Evolutionary conservation across 2,888 invertebrate genomes (phyloP).

Genomic region (Cloeon dipterum): DNA sequence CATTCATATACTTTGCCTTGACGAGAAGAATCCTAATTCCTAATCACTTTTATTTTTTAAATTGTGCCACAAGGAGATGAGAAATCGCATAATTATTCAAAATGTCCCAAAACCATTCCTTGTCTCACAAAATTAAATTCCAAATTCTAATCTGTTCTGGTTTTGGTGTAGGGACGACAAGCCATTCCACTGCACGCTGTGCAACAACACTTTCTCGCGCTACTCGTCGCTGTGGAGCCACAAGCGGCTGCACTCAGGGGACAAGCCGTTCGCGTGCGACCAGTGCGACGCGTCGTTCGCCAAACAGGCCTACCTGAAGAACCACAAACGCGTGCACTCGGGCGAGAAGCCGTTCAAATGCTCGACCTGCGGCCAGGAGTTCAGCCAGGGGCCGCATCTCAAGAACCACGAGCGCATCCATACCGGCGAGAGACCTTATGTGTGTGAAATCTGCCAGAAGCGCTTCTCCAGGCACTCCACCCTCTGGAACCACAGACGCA

Average conservation of each 20-base stretch:
- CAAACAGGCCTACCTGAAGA: constrained; percentile 74
- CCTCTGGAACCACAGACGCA: constrained; percentile 69
- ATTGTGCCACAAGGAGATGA: too few species aligned
- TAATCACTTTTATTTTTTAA: too few species aligned
- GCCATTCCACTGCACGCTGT: constrained; percentile 73
- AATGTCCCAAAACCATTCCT: too few species aligned
- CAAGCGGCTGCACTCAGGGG: constrained; percentile 62
- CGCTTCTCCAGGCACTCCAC: constrained; percentile 74
- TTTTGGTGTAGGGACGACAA: constrained; percentile 37
- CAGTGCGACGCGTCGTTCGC: constrained; percentile 74
- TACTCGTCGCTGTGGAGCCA: constrained; percentile 78
- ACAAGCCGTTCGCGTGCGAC: constrained; percentile 71
- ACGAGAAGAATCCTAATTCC: too few species aligned
- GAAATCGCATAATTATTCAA: too few species aligned
- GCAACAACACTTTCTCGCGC: constrained; percentile 23
- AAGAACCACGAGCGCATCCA: constrained; percentile 77
- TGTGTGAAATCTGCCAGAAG: constrained; percentile 74
- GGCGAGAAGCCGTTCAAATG: constrained; percentile 39
- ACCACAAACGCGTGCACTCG: constrained; percentile 69
- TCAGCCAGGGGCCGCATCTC: constrained; percentile 69
- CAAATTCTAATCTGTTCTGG: too few species aligned
- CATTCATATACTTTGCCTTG: too few species aligned
- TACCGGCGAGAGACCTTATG: constrained; percentile 69
- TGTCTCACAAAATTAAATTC: too few species aligned
- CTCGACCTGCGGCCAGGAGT: constrained; percentile 74